Conservation (phyloP, 2,888 invertebrate genomes). For the Urechis unicinctus region DNA sequence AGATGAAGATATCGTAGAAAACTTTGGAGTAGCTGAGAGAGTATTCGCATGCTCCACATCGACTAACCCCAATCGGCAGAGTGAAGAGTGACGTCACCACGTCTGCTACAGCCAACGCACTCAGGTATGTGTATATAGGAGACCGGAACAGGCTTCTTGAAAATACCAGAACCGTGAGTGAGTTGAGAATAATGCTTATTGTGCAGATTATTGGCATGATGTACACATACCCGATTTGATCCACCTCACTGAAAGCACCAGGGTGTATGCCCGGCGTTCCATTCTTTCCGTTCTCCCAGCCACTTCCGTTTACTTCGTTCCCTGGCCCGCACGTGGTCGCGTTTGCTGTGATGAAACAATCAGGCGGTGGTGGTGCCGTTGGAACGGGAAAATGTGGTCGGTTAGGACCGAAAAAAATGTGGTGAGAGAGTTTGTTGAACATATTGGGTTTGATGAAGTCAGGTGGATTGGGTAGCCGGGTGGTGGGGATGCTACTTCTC, state of each 20-base stretch:
- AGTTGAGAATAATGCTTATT: conserved; percentile 5
- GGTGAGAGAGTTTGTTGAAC: too few relatives aligned
- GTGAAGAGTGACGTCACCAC: conserved; percentile 1
- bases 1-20: conserved; percentile 3
- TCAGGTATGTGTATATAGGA: conserved; percentile 4
- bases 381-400: too few relatives aligned
- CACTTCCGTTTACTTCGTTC: too few relatives aligned
- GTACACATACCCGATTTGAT: conserved; percentile 6
- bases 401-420: too few relatives aligned
- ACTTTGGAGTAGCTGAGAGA: neutral
- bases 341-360: too few relatives aligned
- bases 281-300: too few relatives aligned
- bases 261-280: too few relatives aligned
- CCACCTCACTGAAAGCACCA: conserved; percentile 6
- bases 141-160: conserved; percentile 3
- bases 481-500: too few relatives aligned
- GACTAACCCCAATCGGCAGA: conserved; percentile 3
- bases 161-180: conserved; percentile 7
- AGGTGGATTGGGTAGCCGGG: too few relatives aligned
- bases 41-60: neutral
- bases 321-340: too few relatives aligned
- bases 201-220: conserved; percentile 8
- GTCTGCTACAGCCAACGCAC: conserved; percentile 1
- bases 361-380: too few relatives aligned
- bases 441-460: too few relatives aligned